phyloP scores from a whole-genome alignment of 2,797 vertebrate species.

The Lerista edwardsae region DNA sequence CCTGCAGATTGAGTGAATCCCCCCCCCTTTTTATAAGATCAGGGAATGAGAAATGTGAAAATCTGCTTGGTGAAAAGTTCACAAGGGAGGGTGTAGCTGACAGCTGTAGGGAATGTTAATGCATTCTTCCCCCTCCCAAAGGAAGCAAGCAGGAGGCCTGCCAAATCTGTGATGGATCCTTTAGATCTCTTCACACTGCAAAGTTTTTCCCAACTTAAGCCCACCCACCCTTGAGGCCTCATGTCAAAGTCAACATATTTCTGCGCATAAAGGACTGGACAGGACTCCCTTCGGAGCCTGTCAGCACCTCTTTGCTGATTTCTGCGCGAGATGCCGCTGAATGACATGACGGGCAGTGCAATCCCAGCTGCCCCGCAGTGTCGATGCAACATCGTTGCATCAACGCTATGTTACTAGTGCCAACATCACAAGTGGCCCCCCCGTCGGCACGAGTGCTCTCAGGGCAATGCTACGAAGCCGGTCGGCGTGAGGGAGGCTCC shows the following conservation, averaged over 20 bases:
- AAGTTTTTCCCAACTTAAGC: constrained; percentile 41
- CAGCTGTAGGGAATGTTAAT: constrained; percentile 45
- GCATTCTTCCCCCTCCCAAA: constrained; percentile 39
- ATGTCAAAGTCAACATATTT: constrained; percentile 56
- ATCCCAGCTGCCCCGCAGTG: too few relatives aligned
- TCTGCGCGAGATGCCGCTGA: constrained; percentile 66
- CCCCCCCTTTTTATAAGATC: not conserved
- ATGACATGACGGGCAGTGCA: too few relatives aligned
- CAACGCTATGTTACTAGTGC: too few relatives aligned
- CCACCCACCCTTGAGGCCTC: constrained; percentile 37
- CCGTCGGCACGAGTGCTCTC: too few relatives aligned
- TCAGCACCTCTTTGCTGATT: constrained; percentile 59
- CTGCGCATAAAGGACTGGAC: constrained; percentile 41
- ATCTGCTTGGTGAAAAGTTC: constrained; percentile 48
- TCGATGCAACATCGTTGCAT: too few relatives aligned
- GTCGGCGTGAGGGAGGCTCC: too few relatives aligned
- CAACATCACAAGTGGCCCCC: too few relatives aligned
- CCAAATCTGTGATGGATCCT: constrained; percentile 47
- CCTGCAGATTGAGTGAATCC: constrained; percentile 30
- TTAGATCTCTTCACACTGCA: constrained; percentile 36
- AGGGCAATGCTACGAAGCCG: too few relatives aligned
- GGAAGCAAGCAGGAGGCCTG: constrained; percentile 49
- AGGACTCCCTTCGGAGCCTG: constrained; percentile 57
- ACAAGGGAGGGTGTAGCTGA: constrained; percentile 48
- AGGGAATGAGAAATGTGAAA: constrained; percentile 35